These are phyloP conservation scores for Papilio dardanus DNA, from an alignment of 1,140 invertebrate species.

Conservation along the genomic window DNA sequence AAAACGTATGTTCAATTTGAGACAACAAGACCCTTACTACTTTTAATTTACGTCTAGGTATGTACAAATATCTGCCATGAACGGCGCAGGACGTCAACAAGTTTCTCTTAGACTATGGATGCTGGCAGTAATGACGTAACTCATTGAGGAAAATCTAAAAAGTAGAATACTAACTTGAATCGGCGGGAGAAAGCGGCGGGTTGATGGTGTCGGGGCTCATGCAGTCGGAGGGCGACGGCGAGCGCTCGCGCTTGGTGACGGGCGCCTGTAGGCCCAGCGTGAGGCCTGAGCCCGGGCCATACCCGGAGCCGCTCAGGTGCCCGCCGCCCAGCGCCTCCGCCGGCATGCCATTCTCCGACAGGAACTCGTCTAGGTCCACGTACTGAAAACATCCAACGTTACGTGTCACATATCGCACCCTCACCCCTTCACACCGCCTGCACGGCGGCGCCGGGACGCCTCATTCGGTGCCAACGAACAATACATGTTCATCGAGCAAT, in stretches of 20 bases:
- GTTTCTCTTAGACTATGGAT: not conserved
- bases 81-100: not conserved
- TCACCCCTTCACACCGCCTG: constrained; percentile 41
- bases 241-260: constrained; percentile 89
- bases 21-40: not conserved
- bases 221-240: constrained; percentile 92
- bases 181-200: constrained; percentile 90
- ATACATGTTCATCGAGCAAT: not conserved
- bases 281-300: constrained; percentile 81
- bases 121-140: not conserved
- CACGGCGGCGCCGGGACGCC: not conserved
- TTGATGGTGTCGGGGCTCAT: constrained; percentile 93
- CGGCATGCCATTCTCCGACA: constrained; percentile 95
- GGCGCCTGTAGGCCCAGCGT: constrained; percentile 83
- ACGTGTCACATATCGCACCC: constrained; percentile 48
- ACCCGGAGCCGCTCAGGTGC: constrained; percentile 83
- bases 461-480: constrained; percentile 1
- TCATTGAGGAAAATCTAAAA: not conserved
- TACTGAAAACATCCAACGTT: constrained; percentile 86
- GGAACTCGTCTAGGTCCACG: constrained; percentile 97
- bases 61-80: not conserved
- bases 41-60: not conserved
- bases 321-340: constrained; percentile 87
- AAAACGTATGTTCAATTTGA: not conserved
- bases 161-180: constrained; percentile 88